A percentile compares a stretch with the other conserved stretches of the same genome.
Evolutionary conservation across 1,140 invertebrate species (phyloP).

Genomic region (Aphelenchoides avenae): DNA sequence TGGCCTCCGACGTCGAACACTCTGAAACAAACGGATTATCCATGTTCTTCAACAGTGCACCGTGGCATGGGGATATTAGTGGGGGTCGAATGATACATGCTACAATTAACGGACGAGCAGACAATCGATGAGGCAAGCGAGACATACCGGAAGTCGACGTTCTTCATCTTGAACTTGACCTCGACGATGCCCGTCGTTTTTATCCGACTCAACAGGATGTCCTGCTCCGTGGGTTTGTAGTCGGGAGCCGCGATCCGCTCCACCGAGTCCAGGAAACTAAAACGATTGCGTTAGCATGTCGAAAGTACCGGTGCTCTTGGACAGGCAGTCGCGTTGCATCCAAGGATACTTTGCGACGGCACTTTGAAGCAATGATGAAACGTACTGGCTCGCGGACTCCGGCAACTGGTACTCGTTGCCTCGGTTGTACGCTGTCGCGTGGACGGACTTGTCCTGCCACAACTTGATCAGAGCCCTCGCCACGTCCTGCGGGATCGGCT

Average conservation of each 20-base stretch:
- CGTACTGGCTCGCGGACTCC: constrained; percentile 63
- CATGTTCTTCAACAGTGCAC: too few relatives aligned
- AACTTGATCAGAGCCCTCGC: constrained; percentile 24
- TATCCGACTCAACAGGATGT: constrained; percentile 91
- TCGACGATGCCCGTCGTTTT: constrained; percentile 91
- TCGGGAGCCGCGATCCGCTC: constrained; percentile 82
- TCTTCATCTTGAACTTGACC: constrained; percentile 69
- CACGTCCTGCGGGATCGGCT: constrained; percentile 47
- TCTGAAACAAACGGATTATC: constrained; percentile 25
- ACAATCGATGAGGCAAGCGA: too few relatives aligned
- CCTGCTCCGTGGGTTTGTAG: constrained; percentile 92
- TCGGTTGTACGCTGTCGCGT: constrained; percentile 55
- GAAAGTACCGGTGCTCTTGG: constrained; percentile 4
- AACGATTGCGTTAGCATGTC: constrained; percentile 17
- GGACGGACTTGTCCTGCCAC: constrained; percentile 61
- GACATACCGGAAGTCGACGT: constrained; percentile 54
- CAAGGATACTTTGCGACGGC: too few relatives aligned
- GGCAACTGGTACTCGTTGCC: constrained; percentile 63
- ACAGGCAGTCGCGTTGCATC: too few relatives aligned
- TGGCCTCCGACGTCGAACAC: constrained; percentile 64
- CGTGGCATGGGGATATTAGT: too few relatives aligned
- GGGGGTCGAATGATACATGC: too few relatives aligned
- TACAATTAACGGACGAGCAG: constrained; percentile 17
- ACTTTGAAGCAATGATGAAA: constrained; percentile 84
- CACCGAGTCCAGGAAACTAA: constrained; percentile 71